Conservation (phyloP, 2,797 vertebrate genomes). For the Rhyacichthys aspro region DNA sequence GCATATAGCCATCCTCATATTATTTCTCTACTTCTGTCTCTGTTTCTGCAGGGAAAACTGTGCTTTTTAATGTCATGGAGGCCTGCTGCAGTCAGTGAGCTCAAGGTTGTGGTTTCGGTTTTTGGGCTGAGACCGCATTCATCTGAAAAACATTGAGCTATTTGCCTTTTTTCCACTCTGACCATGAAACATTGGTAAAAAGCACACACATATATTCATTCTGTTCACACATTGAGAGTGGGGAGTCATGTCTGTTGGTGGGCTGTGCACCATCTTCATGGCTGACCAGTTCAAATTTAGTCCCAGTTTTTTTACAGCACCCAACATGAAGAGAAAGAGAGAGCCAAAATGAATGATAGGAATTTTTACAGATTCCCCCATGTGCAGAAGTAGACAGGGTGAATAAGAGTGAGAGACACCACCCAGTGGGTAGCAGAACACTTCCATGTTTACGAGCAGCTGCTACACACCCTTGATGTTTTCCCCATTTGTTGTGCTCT, state of each 20-base stretch:
- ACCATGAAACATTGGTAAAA: conserved; percentile 74
- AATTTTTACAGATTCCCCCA: conserved; percentile 74
- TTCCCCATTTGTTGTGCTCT: conserved; percentile 80
- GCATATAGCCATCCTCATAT: conserved; percentile 48
- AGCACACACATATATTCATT: conserved; percentile 36
- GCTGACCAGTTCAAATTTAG: conserved; percentile 75
- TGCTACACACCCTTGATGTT: conserved; percentile 83
- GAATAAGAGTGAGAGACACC: conserved; percentile 61
- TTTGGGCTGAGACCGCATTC: conserved; percentile 75
- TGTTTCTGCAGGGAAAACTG: conserved; percentile 63
- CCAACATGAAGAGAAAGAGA: conserved; percentile 52
- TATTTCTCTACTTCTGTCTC: conserved; percentile 43
- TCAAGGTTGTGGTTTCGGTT: conserved; percentile 83
- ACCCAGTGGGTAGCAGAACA: conserved; percentile 77
- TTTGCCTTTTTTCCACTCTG: conserved; percentile 77
- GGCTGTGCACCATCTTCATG: conserved; percentile 53
- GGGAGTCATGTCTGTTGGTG: conserved; percentile 62
- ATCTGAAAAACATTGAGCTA: conserved; percentile 78
- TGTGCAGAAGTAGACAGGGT: conserved; percentile 35
- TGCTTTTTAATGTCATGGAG: conserved; percentile 75
- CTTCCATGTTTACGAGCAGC: conserved; percentile 87
- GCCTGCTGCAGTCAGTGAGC: conserved; percentile 74
- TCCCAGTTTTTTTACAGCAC: conserved; percentile 64
- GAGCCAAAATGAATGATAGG: conserved; percentile 73
- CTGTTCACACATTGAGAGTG: conserved; percentile 11